phyloP scores from a whole-genome alignment of 1,140 invertebrate species.

The Mesaphorura yosii region DNA sequence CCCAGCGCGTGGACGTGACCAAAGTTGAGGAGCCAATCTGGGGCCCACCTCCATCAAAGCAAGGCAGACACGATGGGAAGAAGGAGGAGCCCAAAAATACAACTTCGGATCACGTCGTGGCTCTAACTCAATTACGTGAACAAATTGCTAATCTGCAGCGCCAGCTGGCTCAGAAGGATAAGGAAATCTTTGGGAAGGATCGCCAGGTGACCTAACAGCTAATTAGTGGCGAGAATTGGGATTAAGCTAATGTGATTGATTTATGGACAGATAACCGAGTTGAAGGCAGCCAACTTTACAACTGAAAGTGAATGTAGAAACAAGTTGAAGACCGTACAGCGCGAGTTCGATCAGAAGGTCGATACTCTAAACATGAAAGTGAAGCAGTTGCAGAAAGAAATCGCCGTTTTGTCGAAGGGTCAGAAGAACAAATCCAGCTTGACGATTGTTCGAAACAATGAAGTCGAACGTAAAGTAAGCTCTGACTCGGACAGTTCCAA shows the following conservation, averaged over 20 bases:
- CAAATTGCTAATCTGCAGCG: constrained; percentile 87
- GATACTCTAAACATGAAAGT: constrained; percentile 62
- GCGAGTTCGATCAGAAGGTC: constrained; percentile 66
- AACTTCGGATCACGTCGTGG: constrained; percentile 24
- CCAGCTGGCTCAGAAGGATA: constrained; percentile 71
- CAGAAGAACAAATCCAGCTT: constrained; percentile 45
- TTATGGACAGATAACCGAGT: constrained; percentile 66
- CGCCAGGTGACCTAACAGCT: constrained; percentile 55
- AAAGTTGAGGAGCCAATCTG: constrained; percentile 45
- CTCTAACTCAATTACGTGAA: constrained; percentile 56
- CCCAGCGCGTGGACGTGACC: constrained; percentile 57
- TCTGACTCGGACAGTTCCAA: constrained; percentile 16
- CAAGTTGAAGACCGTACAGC: constrained; percentile 69
- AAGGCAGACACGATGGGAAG: constrained; percentile 10
- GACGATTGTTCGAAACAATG: constrained; percentile 17
- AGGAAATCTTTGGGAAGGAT: constrained; percentile 75
- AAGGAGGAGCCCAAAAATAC: constrained; percentile 6
- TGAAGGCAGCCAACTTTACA: constrained; percentile 83
- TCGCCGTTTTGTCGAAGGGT: constrained; percentile 67
- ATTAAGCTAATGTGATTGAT: not conserved
- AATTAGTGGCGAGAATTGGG: too few relatives aligned
- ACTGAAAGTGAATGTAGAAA: constrained; percentile 69
- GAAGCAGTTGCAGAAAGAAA: constrained; percentile 63
- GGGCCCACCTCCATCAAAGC: constrained; percentile 34
- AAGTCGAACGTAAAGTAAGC: constrained; percentile 6